Base-by-base conservation (phyloP, 1,140 invertebrate species). In the Tribolium madens region DNA sequence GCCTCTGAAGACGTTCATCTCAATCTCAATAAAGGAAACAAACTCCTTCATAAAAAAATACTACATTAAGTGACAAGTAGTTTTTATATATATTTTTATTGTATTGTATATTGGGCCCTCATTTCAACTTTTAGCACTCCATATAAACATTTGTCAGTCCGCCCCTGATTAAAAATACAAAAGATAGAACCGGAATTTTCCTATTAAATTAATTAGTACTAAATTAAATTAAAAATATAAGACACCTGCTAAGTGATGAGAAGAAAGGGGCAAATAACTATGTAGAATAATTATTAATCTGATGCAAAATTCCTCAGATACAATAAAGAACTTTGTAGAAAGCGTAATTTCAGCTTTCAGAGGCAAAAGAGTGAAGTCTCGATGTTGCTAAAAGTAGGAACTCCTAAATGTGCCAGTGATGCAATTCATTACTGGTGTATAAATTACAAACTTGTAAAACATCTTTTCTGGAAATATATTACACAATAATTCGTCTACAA, bases 381-480 rank as follows among this genome's bases (percentile, higher is more conserved):
- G 57, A 64, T 33, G 52, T 21, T 21, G 57, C 31, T 64, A 33
- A 64, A 64, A 64, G 57, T 12, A 12, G 26, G 21, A 31, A 26
- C 57, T 64, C 52, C 57, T 72, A 72, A 72, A 72, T 33, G 70
- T 72, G 70, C 26, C 70, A 72, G 70, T 72, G 26, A 50, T 52
- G 46, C 70, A 52, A 72, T 72, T 72, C 70, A 72, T 72, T 72
- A 72, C 50, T 48, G 26, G 42, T 52, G 26, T 48, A 48, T 52
- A 72, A 72, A 72, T 72, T 72, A 72, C 70, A 72, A 72, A 52
- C 70, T 72, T 26, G 70, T 72, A 72, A 72, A 72, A 52, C 50
- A 72, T 72, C 70, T 72, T 72, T 50, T 72, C 70, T n/a, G 46
- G 18, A 72, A 72, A 72, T 72, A 72, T 72, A 72, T 72, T 72